Evolutionary conservation across 2,113 vertebrate genomes (phyloP).

Genomic region (Baryphthengus martii): DNA sequence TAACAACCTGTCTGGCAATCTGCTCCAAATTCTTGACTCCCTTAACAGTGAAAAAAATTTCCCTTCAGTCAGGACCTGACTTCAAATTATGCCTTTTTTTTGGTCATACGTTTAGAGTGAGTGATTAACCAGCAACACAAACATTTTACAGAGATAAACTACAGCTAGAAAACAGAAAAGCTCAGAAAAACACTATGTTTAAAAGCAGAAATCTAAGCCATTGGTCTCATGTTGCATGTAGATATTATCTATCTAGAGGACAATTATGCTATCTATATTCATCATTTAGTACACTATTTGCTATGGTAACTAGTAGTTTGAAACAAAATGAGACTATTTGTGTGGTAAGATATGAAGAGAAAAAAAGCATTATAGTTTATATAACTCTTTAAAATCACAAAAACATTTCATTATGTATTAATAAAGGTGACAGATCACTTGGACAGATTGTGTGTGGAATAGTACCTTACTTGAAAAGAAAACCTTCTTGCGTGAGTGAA

Average conservation of each 20-base stretch:
- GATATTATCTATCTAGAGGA: neutral
- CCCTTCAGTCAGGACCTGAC: neutral
- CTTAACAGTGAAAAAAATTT: neutral
- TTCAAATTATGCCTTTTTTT: neutral
- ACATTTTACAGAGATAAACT: neutral
- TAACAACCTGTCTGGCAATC: neutral
- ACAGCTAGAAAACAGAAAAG: neutral
- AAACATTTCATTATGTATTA: neutral
- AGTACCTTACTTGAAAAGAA: neutral
- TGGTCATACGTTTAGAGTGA: neutral
- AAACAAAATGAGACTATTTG: neutral
- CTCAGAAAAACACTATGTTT: neutral
- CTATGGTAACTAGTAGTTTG: neutral
- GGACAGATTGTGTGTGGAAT: neutral
- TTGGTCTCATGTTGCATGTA: neutral
- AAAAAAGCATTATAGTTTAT: fast-evolving
- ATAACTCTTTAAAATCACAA: neutral
- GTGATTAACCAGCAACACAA: neutral
- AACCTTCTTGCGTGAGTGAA: neutral
- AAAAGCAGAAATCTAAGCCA: neutral
- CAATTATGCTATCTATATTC: neutral
- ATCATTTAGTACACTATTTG: neutral
- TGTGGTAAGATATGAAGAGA: fast-evolving
- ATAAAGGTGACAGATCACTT: neutral
- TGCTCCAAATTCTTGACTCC: neutral